Evolutionary conservation across 2,888 invertebrate species (phyloP), one percentile per base, ranked within the genome.

Genomic region (Caenorhabditis sp.): DNA sequence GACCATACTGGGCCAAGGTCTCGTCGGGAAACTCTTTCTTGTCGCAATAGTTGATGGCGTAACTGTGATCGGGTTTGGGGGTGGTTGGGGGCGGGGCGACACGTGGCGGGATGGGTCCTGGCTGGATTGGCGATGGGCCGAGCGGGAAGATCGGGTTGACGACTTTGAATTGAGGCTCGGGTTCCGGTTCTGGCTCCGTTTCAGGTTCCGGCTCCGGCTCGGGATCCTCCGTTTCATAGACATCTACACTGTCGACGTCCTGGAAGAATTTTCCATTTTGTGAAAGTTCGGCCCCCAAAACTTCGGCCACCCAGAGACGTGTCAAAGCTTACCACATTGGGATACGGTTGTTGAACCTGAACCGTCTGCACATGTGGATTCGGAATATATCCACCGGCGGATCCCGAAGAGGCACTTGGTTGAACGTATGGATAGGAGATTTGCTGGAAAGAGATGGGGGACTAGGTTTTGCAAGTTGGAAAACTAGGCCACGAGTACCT

Each of bases 1-100:
- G 79, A 1, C 83, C 83, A 65, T 87, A 87, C n/a, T 70, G 55
- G 6, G 80, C 83, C 4, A 90, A 81, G 2, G 82, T 81, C 0
- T 85, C 85, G 64, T 88, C 87, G 0, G 88, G 82, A 58, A 85
- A 88, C 62, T 88, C 88, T 22, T n/a, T 35, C 76, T 74, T 80
- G 58, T 89, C 85, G 64, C 90, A 90, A 70, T 86, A 90, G 74
- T 90, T 90, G 69, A 90, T 87, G 44, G 87, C 88, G 76, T 87
- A 88, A 37, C 82, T 69, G 47, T 81, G 72, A 37, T 81, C 83
- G 5, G 83, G 83, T 24, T 82, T 83, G 28, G 83, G 83, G 5
- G 85, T 76, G 6, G 50, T 50, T 61, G 35, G 51, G 44, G 76
- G 64, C 22, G 60, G 53, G 44, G 65, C 62, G 26, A 64, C 58